Base-by-base conservation (phyloP, 1,140 invertebrate species). In the Zaprionus ornatus region DNA sequence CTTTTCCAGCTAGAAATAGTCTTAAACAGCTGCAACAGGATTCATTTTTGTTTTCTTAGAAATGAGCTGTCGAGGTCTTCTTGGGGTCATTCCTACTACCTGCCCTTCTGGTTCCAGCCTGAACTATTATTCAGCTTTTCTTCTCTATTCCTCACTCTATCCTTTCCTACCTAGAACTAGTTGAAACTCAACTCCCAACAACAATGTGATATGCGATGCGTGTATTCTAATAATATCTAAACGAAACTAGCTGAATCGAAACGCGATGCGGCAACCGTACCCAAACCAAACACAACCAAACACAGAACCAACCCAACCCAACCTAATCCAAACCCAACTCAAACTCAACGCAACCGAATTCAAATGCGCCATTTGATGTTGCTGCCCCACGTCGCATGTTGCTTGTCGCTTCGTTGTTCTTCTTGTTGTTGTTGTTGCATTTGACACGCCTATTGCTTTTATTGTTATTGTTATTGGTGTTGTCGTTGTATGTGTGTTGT, bases 341-440 rank as follows among this genome's bases (percentile, higher is more conserved):
- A 67, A 84, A 66, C 50, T 63, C 61, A 78, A 77, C 63, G 55
- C 61, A 80, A 78, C 76, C 73, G 50, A 65, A 66, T 72, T 66
- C 62, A 86, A 82, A 81, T 85, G 77, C 81, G 81, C 77, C 81
- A 87, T 82, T 87, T 76, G 21, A 52, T 66, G 54, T 74, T 79
- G 69, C 64, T 79, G 74, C 69, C 74, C 70, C 70, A 50, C 9
- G 57, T 52, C 74, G 60, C 54, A 69, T 65, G 71, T 66, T 72
- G 65, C 67, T 64, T 65, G 37, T 72, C 17, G 45, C n/a, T 48
- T 71, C 3, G 35, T 37, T 35, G 32, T 35, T 35, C 3, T 70
- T 66, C 52, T 48, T 56, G 55, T 60, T 72, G 48, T 76, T 78
- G 32, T 75, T 78, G 50, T 50, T 78, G 55, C 77, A 79, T 71